These are phyloP conservation scores for Epicampocera succincta DNA, from an alignment of 2,888 invertebrate species.

Conservation along the genomic window DNA sequence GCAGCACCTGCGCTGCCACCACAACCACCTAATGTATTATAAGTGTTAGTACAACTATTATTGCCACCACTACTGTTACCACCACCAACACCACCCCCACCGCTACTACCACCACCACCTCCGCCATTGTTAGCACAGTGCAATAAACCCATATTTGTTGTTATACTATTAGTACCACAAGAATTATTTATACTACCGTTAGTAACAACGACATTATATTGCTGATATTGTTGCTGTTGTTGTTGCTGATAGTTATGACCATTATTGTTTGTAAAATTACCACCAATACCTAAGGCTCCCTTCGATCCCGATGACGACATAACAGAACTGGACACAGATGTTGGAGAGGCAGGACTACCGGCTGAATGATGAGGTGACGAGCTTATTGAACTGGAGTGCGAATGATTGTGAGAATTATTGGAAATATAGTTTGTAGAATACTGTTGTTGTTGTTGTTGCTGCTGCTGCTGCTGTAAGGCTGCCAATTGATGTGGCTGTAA, in stretches of 20 bases:
- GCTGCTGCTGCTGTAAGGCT: constrained; percentile 75
- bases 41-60: constrained; percentile 63
- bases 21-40: constrained; percentile 66
- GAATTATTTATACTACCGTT: constrained; percentile 76
- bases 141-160: constrained; percentile 76
- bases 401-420: constrained; percentile 79
- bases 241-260: constrained; percentile 66
- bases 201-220: constrained; percentile 63
- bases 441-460: constrained; percentile 80
- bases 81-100: constrained; percentile 57
- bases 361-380: constrained; percentile 84
- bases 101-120: constrained; percentile 66
- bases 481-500: constrained; percentile 79
- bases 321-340: constrained; percentile 93
- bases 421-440: constrained; percentile 73
- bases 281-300: constrained; percentile 81
- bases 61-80: constrained; percentile 69
- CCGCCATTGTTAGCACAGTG: constrained; percentile 76
- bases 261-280: constrained; percentile 71
- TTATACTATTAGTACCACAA: constrained; percentile 65
- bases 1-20: constrained; percentile 70
- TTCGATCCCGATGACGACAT: constrained; percentile 90
- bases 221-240: constrained; percentile 71
- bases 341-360: constrained; percentile 89
- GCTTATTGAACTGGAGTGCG: constrained; percentile 82